These are phyloP conservation scores for Cossypha dichroa DNA, from an alignment of 2,797 vertebrate species.

Conservation along the genomic window DNA sequence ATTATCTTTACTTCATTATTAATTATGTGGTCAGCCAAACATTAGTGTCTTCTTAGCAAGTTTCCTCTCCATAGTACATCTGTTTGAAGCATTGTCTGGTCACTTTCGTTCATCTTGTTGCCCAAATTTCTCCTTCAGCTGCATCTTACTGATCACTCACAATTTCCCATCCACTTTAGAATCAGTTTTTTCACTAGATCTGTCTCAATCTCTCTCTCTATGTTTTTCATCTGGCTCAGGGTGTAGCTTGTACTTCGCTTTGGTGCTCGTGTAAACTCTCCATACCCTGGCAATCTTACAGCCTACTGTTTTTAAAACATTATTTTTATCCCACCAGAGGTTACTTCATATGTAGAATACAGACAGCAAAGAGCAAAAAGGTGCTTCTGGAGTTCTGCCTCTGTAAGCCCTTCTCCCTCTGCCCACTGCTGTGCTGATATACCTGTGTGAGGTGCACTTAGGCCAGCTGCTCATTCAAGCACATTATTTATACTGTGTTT, in stretches of 20 bases:
- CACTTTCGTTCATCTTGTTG: neutral
- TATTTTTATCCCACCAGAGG: neutral
- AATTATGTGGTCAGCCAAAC: neutral
- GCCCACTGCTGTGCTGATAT: neutral
- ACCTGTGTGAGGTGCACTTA: neutral
- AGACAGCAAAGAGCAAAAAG: neutral
- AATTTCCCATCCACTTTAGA: neutral
- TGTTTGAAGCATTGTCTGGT: neutral
- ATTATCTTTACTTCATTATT: neutral
- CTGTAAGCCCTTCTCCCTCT: neutral
- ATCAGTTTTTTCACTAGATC: neutral
- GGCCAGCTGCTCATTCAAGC: neutral
- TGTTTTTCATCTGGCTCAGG: neutral
- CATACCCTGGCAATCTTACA: neutral
- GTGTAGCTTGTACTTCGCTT: neutral
- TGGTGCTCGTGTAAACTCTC: neutral
- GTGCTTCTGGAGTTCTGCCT: neutral
- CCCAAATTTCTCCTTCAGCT: neutral
- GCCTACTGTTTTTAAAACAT: neutral
- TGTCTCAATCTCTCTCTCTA: neutral
- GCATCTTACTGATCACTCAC: neutral
- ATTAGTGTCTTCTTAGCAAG: neutral
- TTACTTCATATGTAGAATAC: neutral
- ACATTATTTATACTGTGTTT: neutral
- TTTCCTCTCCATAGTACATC: neutral